A percentile compares a stretch with the other conserved stretches of the same genome.
Conservation (phyloP, 1,140 invertebrate species). For the Drosophila elegans region DNA sequence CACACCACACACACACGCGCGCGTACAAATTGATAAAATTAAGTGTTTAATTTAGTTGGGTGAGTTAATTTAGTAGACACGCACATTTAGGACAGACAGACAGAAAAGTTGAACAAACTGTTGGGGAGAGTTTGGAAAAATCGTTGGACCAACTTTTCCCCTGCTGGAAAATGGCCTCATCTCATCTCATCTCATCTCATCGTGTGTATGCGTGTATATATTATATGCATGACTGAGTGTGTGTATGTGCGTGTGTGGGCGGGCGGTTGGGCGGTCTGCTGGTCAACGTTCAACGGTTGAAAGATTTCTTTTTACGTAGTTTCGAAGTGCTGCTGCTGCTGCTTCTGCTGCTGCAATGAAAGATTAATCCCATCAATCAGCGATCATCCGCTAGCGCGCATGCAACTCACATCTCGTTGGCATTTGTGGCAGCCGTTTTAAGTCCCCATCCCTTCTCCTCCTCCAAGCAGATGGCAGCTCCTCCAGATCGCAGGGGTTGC, state of each 20-base stretch:
- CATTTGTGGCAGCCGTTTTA: conserved; percentile 19
- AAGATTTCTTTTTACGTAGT: conserved; percentile 47
- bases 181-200: background rate
- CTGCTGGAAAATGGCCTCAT: conserved; percentile 1
- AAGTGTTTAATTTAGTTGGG: conserved; percentile 12
- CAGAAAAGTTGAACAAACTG: conserved; percentile 8
- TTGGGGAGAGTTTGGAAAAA: conserved; percentile 1
- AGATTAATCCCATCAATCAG: conserved; percentile 7
- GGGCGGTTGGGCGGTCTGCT: background rate
- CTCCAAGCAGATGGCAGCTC: background rate
- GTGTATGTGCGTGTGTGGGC: conserved; percentile 2
- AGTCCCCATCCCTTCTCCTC: background rate
- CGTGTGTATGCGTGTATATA: conserved; percentile 1
- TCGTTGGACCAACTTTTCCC: background rate
- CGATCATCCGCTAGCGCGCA: background rate
- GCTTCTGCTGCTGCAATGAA: conserved; percentile 40
- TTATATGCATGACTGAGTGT: conserved; percentile 15
- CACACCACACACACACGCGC: conserved; percentile 25
- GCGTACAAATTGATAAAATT: conserved; percentile 3
- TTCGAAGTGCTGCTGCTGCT: conserved; percentile 27
- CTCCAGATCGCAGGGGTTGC: background rate
- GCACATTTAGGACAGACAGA: conserved; percentile 15
- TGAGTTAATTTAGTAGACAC: conserved; percentile 31
- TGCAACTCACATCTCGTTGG: conserved; percentile 42
- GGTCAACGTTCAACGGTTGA: background rate